Percentiles rank a stretch among this genome's conserved stretches.
Evolutionary conservation across 2,888 invertebrate species (phyloP).

Genomic region (Pristionchus fissidentatus): DNA sequence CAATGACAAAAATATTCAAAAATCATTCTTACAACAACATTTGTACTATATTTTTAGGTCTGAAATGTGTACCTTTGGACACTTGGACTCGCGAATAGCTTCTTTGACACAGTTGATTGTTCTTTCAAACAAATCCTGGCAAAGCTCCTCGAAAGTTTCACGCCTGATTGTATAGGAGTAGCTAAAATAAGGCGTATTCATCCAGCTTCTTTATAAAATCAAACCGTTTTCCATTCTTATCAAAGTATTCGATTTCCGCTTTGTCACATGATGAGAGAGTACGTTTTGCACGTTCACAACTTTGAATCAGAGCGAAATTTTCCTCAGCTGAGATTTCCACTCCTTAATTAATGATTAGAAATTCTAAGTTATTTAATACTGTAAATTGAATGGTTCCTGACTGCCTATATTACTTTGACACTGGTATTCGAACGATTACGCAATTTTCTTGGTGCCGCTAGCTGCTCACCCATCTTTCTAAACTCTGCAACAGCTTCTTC

Average conservation of each 20-base stretch:
- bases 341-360: too few species aligned
- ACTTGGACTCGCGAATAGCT: not conserved
- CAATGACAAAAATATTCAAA: too few species aligned
- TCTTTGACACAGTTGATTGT: slow-evolving; percentile 2
- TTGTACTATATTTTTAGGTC: too few species aligned
- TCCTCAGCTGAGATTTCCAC: not conserved
- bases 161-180: not conserved
- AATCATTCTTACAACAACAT: too few species aligned
- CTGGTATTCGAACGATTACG: too few species aligned
- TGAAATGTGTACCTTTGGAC: not conserved
- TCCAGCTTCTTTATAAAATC: too few species aligned
- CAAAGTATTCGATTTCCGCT: slow-evolving; percentile 1
- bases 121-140: slow-evolving; percentile 32
- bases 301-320: not conserved
- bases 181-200: too few species aligned
- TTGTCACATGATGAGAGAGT: not conserved
- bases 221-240: too few species aligned
- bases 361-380: too few species aligned
- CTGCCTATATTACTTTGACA: too few species aligned
- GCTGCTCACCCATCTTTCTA: not conserved
- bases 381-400: too few species aligned
- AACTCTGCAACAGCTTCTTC: slow-evolving; percentile 1
- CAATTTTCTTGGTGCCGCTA: too few species aligned
- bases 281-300: slow-evolving; percentile 24
- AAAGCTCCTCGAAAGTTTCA: slow-evolving; percentile 6